Base-by-base conservation (phyloP, 2,797 vertebrate species). In the Pelobates cultripes region DNA sequence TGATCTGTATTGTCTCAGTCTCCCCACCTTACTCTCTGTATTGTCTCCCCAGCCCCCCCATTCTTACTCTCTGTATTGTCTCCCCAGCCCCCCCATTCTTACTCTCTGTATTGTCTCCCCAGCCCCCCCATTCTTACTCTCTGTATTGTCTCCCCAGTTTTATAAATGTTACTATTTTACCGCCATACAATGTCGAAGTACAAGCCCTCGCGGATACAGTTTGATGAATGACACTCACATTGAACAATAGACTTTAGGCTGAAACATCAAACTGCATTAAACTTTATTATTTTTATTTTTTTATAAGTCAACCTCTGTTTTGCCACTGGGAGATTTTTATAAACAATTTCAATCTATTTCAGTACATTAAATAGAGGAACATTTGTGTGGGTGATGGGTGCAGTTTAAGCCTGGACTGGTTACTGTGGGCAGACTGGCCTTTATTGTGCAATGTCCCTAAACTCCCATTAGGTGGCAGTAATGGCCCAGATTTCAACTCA, bases 391-490 rank as follows among this genome's bases (percentile, higher is more conserved):
- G 53, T 61, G 68, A 14, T 41, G 44, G 76, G 66, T 44, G 40
- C 66, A 2, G 10, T 51, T 10, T 51, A 51, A 28, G 28, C 2
- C 28, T 28, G 28, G 28, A 28, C 28, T 28, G 28, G 28, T 28
- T 28, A 28, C 28, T 28, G 28, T 28, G 28, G 28, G 28, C 47
- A 10, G 47, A 6, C 10, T 51, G 10, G 10, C 47, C 1, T 51
- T 51, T 68, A 40, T 28, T 42, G 66, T 68, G 5, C 40, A 42
- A 61, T 43, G 63, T 41, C 64, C 7, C 63, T 10, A 17, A 8
- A 70, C 7, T 6, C 2, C 40, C 78, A 43, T 15, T 68, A 80
- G 78, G 42, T 53, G 78, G 78, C 78, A 80, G 71, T 47, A 53
- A 70, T 15, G 68, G 47, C n/a, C 15, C 17, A 3, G 47, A 12